A percentile compares a stretch with the other conserved stretches of the same genome.
phyloP scores from a whole-genome alignment of 2,888 invertebrate genomes.

The Dasypogon diadema region DNA sequence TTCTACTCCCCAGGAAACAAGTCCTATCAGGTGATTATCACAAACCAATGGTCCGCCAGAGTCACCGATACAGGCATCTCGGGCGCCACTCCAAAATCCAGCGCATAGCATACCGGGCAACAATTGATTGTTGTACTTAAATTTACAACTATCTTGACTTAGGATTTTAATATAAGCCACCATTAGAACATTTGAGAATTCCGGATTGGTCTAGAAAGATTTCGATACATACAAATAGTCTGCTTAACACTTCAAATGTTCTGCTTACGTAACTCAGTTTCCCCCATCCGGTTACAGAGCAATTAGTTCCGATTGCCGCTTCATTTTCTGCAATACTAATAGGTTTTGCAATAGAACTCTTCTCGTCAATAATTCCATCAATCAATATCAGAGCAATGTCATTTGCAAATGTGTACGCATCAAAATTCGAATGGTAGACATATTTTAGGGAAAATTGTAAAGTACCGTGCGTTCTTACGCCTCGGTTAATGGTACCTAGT shows the following conservation, averaged over 20 bases:
- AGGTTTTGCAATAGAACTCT: not conserved
- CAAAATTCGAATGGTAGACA: not conserved
- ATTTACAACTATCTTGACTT: not conserved
- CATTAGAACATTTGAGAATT: not conserved
- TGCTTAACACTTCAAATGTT: not conserved
- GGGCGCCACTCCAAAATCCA: not conserved
- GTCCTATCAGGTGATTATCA: not conserved
- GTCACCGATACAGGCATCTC: constrained; percentile 1
- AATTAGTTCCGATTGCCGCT: not conserved
- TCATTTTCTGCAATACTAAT: not conserved
- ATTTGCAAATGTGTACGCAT: not conserved
- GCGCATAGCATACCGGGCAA: constrained; percentile 3
- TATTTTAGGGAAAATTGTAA: not conserved
- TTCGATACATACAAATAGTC: too few species aligned
- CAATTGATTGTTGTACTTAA: too few species aligned
- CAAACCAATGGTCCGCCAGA: constrained; percentile 3
- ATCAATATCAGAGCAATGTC: not conserved
- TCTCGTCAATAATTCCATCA: not conserved
- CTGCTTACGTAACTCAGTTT: not conserved
- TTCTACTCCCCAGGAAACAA: not conserved
- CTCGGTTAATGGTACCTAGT: not conserved
- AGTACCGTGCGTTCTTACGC: not conserved
- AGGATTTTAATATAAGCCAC: not conserved
- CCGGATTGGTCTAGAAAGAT: too few species aligned
- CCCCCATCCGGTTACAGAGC: not conserved